Evolutionary conservation across 2,797 vertebrate genomes (phyloP), one percentile per base, ranked within the genome.

Genomic region (Hafferia zeledoni): DNA sequence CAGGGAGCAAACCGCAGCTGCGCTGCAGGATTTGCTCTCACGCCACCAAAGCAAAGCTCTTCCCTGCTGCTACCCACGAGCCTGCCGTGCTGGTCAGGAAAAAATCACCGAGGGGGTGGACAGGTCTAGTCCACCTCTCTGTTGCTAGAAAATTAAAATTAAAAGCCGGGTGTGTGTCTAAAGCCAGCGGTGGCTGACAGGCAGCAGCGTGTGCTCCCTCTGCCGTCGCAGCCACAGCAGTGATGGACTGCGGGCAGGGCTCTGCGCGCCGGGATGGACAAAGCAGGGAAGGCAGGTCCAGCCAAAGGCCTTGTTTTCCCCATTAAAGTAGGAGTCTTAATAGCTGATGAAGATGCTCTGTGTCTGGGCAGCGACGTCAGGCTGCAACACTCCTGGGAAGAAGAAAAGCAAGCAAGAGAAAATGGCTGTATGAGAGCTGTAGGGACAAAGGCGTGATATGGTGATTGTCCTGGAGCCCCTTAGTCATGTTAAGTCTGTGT

Each of bases 141-240:
- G 52, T 5, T 50, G 49, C 47, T 44, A 20, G 60, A 60, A 90
- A 88, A 95, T 67, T 1, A 31, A 61, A 87, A 92, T 57, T 1
- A 31, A 41, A 43, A 89, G 68, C 20, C 81, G 37, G 46, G 47
- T 65, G 60, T 30, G 82, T 49, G 50, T 35, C 13, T 67, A 4
- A 33, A 64, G 33, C 4, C 17, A 1, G 11, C 13, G 0, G 47
- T 13, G 53, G 37, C 83, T 9, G 33, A 47, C 77, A 68, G 79
- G 89, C 75, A 88, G 69, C 17, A 1, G 44, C 8, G 23, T 56
- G 94, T 87, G 96, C 96, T 96, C 94, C 96, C 96, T 96, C 96
- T 96, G 93, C 96, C 30, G 94, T 97, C 13, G 78, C 75, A 17
- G 78, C 60, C 3, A 56, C 46, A 53, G 90, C 89, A 86, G 47